Evolutionary conservation across 2,113 vertebrate genomes (phyloP).

Genomic region (Indicator indicator): DNA sequence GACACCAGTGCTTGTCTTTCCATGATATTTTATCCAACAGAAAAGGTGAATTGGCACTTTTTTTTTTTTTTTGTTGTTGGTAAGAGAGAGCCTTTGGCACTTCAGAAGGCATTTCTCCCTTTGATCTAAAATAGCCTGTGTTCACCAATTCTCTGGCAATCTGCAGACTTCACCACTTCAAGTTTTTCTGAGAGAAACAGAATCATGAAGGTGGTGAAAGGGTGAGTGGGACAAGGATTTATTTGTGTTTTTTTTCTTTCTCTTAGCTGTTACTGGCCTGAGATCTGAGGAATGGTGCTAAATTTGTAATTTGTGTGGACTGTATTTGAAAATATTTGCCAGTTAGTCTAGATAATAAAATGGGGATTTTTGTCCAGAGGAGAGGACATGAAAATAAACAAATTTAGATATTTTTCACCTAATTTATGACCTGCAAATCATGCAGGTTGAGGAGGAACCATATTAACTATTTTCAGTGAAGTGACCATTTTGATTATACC

Average conservation of each 20-base stretch:
- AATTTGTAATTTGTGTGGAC: slow-evolving; percentile 38
- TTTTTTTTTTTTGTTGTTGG: neutral
- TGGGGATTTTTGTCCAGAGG: slow-evolving; percentile 14
- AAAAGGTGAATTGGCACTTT: neutral
- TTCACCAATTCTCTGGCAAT: neutral
- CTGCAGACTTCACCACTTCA: neutral
- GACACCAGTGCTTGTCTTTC: neutral
- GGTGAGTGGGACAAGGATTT: slow-evolving; percentile 30
- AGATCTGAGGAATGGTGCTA: slow-evolving; percentile 29
- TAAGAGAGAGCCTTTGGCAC: neutral
- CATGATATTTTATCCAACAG: neutral
- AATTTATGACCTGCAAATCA: slow-evolving; percentile 31
- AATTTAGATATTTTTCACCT: slow-evolving; percentile 32
- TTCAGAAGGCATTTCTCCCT: slow-evolving; percentile 20
- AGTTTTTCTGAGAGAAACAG: slow-evolving; percentile 46
- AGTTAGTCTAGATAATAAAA: slow-evolving; percentile 48
- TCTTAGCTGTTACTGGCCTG: slow-evolving; percentile 40
- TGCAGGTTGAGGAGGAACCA: no score
- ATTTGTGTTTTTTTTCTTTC: slow-evolving; percentile 43
- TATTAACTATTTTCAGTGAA: slow-evolving; percentile 21
- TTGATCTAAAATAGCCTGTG: slow-evolving; percentile 34
- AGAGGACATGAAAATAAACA: slow-evolving; percentile 55
- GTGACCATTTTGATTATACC: neutral
- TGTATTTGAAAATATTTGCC: slow-evolving; percentile 39
- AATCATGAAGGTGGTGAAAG: slow-evolving; percentile 27